phyloP scores from a whole-genome alignment of 2,888 invertebrate species.

The Hololepta plana region DNA sequence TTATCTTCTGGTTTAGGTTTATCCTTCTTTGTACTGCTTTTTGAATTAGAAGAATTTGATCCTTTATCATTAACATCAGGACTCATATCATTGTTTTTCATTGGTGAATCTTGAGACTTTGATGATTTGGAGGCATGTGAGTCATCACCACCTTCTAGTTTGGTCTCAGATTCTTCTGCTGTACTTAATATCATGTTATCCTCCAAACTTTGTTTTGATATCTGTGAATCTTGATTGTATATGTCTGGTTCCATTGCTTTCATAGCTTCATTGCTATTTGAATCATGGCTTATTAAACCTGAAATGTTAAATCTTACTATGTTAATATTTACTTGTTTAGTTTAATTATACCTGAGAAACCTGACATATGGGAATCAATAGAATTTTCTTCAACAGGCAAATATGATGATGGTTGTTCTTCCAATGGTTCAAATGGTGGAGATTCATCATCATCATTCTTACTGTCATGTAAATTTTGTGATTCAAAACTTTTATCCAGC shows the following conservation, averaged over 20 bases:
- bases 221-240: conserved; percentile 38
- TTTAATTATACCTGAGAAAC: conserved; percentile 31
- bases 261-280: conserved; percentile 18
- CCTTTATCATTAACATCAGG: conserved; percentile 6
- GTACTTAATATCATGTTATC: too few relatives aligned
- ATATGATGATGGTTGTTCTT: conserved; percentile 18
- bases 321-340: conserved; percentile 5
- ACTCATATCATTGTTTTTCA: conserved; percentile 6
- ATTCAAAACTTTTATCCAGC: conserved; percentile 15
- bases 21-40: conserved; percentile 3
- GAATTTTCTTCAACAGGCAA: conserved; percentile 33
- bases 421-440: conserved; percentile 45
- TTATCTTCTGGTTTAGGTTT: conserved; percentile 5
- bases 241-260: conserved; percentile 19
- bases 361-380: conserved; percentile 38
- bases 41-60: conserved; percentile 9
- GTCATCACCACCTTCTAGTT: conserved; percentile 22
- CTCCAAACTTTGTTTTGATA: conserved; percentile 43
- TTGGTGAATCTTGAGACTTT: conserved; percentile 6
- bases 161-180: conserved; percentile 18
- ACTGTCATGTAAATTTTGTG: conserved; percentile 26
- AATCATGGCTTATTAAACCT: conserved; percentile 34
- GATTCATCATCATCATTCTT: conserved; percentile 44
- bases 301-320: conserved; percentile 7
- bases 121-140: conserved; percentile 10